Percentiles rank a stretch among this genome's conserved stretches.
phyloP scores from a whole-genome alignment of 2,797 vertebrate genomes.

The Sebastes hopkinsi region DNA sequence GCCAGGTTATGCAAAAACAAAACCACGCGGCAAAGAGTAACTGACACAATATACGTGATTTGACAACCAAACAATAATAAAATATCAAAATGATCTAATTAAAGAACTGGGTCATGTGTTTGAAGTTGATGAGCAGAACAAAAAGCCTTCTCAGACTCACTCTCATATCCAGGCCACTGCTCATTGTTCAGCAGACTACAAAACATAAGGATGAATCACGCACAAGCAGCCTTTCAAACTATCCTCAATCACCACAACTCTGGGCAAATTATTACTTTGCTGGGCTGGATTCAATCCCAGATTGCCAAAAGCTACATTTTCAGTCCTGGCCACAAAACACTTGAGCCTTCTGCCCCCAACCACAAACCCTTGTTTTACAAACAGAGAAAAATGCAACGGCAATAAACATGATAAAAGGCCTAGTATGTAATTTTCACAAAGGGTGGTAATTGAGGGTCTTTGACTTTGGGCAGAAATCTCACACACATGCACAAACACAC shows the following conservation, averaged over 20 bases:
- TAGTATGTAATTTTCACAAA: conserved; percentile 30
- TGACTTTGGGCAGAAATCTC: conserved; percentile 10
- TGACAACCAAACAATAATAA: conserved; percentile 42
- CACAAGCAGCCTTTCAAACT: conserved; percentile 51
- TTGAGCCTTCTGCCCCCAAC: conserved; percentile 25
- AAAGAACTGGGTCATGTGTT: conserved; percentile 64
- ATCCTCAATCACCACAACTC: conserved; percentile 40
- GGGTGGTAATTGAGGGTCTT: conserved; percentile 28
- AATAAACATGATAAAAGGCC: conserved; percentile 19
- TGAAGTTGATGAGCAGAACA: conserved; percentile 41
- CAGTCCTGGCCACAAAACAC: conserved; percentile 41
- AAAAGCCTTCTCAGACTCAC: conserved; percentile 36
- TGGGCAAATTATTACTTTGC: conserved; percentile 44
- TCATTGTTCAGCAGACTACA: conserved; percentile 68
- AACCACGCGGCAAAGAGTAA: conserved; percentile 7
- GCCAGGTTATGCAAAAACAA: conserved; percentile 17
- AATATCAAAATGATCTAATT: conserved; percentile 67
- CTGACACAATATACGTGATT: conserved; percentile 22
- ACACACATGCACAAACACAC: conserved; percentile 18
- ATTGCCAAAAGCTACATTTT: conserved; percentile 34
- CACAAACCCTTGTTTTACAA: conserved; percentile 44
- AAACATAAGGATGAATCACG: conserved; percentile 56
- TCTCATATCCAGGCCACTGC: conserved; percentile 65
- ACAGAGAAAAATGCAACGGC: conserved; percentile 5
- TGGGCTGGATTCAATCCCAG: conserved; percentile 39